Base-by-base conservation (phyloP, 1,140 invertebrate genomes). In the Drosophila sulfurigaster region DNA sequence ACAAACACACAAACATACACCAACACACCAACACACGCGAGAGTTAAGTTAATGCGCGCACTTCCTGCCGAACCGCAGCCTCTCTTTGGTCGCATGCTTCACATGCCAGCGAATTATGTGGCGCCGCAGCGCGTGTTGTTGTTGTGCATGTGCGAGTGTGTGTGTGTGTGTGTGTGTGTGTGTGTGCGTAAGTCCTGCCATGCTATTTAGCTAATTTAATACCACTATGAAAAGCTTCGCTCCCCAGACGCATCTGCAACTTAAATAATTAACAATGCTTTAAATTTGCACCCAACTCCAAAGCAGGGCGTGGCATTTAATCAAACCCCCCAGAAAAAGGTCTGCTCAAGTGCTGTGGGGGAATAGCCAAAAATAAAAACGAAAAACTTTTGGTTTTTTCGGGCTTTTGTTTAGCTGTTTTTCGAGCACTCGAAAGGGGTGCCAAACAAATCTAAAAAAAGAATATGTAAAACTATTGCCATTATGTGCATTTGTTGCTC, bases 211-310 rank as follows among this genome's bases (percentile, higher is more conserved):
- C 72, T 75, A 70, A 75, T 75, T 75, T 70, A 70, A 75, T 75
- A 16, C 57, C 65, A 69, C 48, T 68, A 59, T 25, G 30, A 54
- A 25, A 25, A 46, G 51, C 51, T 6, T 3, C 35, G 8, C 3
- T 11, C 48, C 32, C 43, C 59, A 57, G 38, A n/a, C 28, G 51
- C 46, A 41, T 57, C 35, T 15, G 43, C 59, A 79, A 65, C 79
- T 79, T 87, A 69, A 82, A 87, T 87, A 87, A 87, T 87, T 87
- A 87, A 88, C 77, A 75, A 66, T 74, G 63, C 70, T 88, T 85
- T 78, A 75, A 79, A 81, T 71, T 81, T 65, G 48, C 56, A 52
- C 52, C 30, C 58, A 67, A 15, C 20, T 46, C 28, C 13, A 30
- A 38, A 5, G 25, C 32, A 8, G 28, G 54, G 30, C 43, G 41